Percentiles rank a stretch among this genome's conserved stretches.
Conservation (phyloP, 2,888 invertebrate genomes). For the Ariolimax columbianus region DNA sequence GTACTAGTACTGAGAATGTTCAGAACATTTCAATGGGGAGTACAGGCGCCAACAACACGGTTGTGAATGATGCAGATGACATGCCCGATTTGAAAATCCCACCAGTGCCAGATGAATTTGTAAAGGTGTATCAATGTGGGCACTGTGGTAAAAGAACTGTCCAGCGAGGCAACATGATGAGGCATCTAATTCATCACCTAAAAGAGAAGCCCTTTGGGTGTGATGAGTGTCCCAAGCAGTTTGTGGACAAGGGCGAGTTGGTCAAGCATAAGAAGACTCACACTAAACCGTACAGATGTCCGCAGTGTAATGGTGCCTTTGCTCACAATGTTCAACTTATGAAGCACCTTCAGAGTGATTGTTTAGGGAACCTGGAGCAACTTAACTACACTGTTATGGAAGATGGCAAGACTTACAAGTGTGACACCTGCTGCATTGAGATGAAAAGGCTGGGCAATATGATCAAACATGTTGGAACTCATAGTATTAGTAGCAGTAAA, state of each 20-base stretch:
- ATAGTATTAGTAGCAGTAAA: slow-evolving; percentile 22
- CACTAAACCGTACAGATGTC: slow-evolving; percentile 46
- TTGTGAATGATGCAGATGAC: slow-evolving; percentile 36
- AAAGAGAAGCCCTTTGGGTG: slow-evolving; percentile 48
- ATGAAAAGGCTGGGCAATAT: slow-evolving; percentile 53
- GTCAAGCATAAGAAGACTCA: slow-evolving; percentile 51
- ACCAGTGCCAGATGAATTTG: slow-evolving; percentile 48
- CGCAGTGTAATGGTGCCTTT: slow-evolving; percentile 50
- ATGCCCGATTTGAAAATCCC: slow-evolving; percentile 42
- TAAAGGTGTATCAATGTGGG: slow-evolving; percentile 50
- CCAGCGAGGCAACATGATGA: slow-evolving; percentile 52
- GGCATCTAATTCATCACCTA: slow-evolving; percentile 50
- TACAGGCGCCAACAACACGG: not conserved
- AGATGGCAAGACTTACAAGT: slow-evolving; percentile 48
- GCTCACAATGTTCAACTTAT: slow-evolving; percentile 51
- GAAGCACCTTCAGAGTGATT: slow-evolving; percentile 47
- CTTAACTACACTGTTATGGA: slow-evolving; percentile 47
- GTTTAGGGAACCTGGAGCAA: slow-evolving; percentile 41
- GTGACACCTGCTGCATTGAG: slow-evolving; percentile 50
- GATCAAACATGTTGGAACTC: slow-evolving; percentile 52
- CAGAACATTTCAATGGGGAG: not conserved
- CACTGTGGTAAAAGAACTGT: slow-evolving; percentile 51
- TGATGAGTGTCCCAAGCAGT: slow-evolving; percentile 49
- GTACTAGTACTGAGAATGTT: not conserved
- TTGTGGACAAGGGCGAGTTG: slow-evolving; percentile 51